Evolutionary conservation across 2,797 vertebrate genomes (phyloP).

Genomic region (Peromyscus attwateri): DNA sequence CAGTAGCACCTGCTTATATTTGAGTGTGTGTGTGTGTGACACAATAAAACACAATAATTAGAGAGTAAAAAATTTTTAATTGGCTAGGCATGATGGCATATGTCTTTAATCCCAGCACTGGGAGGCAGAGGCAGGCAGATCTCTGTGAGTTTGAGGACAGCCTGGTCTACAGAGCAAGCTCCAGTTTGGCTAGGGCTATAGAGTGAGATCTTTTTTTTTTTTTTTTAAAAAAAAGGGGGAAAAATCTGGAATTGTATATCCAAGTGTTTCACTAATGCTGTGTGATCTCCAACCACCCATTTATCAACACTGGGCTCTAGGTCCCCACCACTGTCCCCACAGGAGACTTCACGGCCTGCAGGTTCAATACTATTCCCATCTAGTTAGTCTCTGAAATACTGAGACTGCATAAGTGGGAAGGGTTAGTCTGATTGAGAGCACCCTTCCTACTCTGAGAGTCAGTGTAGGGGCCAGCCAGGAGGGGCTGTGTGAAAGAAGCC

Average conservation of each 20-base stretch:
- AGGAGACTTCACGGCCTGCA: neutral
- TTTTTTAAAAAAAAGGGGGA: neutral
- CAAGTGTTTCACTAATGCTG: neutral
- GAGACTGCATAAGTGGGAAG: neutral
- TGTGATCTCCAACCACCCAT: neutral
- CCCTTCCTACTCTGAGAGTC: neutral
- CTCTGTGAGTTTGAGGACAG: neutral
- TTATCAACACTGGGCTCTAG: no score
- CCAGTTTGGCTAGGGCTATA: neutral
- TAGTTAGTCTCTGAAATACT: neutral
- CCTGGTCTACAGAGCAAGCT: neutral
- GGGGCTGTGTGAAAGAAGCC: neutral
- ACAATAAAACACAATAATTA: neutral
- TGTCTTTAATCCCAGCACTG: neutral
- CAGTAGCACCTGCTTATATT: neutral
- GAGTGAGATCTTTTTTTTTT: neutral
- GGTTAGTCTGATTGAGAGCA: neutral
- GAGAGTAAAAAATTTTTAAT: neutral
- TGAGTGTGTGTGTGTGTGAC: neutral
- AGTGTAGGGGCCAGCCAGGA: fast-evolving
- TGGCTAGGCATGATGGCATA: neutral
- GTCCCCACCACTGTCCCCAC: neutral
- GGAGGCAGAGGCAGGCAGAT: neutral
- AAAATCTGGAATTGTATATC: neutral
- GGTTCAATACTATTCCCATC: neutral